These are phyloP conservation scores for Bubalus kerabau DNA, from an alignment of 2,113 vertebrate species.

Conservation along the genomic window DNA sequence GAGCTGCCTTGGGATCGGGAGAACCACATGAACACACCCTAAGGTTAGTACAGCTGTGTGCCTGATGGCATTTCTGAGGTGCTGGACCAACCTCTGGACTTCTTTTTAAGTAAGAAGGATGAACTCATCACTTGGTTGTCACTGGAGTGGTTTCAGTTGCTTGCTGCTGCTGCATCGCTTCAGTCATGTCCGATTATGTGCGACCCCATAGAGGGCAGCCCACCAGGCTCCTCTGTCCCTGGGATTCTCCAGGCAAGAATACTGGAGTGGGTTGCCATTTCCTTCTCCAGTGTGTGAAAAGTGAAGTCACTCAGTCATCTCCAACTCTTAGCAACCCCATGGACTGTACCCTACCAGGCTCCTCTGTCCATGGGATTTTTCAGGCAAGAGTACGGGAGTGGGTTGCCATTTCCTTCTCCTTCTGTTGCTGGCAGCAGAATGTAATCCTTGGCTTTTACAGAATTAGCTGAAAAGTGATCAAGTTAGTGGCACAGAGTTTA, in stretches of 20 bases:
- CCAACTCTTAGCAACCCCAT: too few relatives aligned
- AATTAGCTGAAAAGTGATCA: not conserved
- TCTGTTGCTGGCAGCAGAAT: not conserved
- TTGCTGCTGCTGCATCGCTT: not conserved
- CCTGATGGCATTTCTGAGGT: not conserved
- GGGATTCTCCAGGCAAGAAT: not conserved
- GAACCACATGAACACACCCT: not conserved
- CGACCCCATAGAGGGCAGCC: not conserved
- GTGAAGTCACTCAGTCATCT: too few relatives aligned
- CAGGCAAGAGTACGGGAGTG: not conserved
- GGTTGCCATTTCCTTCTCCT: not conserved
- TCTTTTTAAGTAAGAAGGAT: not conserved
- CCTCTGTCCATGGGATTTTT: too few relatives aligned
- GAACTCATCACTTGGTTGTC: not conserved
- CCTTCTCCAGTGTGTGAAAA: too few relatives aligned
- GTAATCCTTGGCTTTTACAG: not conserved
- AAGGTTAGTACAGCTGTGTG: not conserved
- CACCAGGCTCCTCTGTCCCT: not conserved
- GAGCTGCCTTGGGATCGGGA: not conserved
- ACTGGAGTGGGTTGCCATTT: not conserved
- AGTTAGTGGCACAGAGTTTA: not conserved
- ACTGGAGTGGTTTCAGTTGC: not conserved
- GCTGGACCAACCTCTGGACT: not conserved
- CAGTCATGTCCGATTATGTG: not conserved
- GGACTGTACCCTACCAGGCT: too few relatives aligned